Base-by-base conservation (phyloP, 2,888 invertebrate species). In the Drosophila mercatorum region DNA sequence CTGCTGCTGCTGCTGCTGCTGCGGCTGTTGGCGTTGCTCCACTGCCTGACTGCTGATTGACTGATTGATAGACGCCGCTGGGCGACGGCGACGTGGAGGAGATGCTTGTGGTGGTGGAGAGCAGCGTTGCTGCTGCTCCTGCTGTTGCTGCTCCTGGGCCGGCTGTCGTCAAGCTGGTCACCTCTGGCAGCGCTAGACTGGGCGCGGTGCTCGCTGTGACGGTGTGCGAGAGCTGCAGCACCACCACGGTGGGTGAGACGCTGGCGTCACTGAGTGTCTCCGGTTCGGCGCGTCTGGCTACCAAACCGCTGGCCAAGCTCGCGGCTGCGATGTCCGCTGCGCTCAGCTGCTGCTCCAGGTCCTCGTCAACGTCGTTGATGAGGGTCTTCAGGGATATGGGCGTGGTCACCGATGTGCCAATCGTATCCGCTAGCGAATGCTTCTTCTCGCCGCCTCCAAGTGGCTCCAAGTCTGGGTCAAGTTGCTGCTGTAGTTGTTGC, bases 261-360 rank as follows among this genome's bases (percentile, higher is more conserved):
- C 92, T 92, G 17, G 91, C 88, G 78, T 91, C 91, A 61, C 91
- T 91, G 2, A 91, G 72, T 0, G 92, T 92, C 65, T 91, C 91
- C 26, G 91, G 91, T 17, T 91, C 91, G 26, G 91, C 91, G 28
- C 86, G 91, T 55, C 91, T 81, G 28, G 91, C 90, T 14, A 91
- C 83, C 28, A 91, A 75, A 41, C 92, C 92, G 73, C 86, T 90
- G 78, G 90, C 91, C 68, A 87, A 83, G 51, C 87, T 90, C 12
- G 92, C 91, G 10, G 89, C 89, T 53, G 92, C 91, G 67, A 91
- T 89, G 65, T 90, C 90, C 11, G 90, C 90, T 14, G 92, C 91
- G 53, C 87, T 91, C 0, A 89, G 64, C 4, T 84, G 90, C 55
- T 85, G 80, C 22, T 83, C 83, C 47, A 87, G 72, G 7, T 89